These are phyloP conservation scores for Neogale vison DNA, from an alignment of 2,113 vertebrate species.

Conservation along the genomic window DNA sequence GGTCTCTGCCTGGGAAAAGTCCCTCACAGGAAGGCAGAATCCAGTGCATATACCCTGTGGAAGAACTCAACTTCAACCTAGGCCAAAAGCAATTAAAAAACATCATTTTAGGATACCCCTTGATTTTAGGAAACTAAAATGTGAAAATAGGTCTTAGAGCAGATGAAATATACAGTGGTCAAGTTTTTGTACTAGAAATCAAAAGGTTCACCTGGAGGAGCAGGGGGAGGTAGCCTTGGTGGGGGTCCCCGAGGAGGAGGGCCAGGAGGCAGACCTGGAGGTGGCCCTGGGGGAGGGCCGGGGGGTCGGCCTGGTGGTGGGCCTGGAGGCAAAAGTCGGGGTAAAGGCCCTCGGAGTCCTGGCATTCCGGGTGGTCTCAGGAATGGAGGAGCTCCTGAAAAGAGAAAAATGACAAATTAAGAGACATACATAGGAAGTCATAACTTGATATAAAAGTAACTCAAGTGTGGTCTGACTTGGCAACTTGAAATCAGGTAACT, in stretches of 20 bases:
- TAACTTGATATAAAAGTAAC: conserved; percentile 1
- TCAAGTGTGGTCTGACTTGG: not conserved
- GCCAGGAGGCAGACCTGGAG: conserved; percentile 95
- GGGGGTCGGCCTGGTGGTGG: conserved; percentile 96
- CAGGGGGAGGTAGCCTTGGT: conserved; percentile 94
- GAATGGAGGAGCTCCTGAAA: conserved; percentile 95
- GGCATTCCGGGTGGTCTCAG: conserved; percentile 95
- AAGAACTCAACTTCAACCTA: not conserved
- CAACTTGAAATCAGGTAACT: not conserved
- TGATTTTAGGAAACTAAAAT: not conserved
- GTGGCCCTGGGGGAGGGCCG: conserved; percentile 95
- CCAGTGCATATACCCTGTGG: not conserved
- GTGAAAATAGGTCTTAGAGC: not conserved
- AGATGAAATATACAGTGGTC: not conserved
- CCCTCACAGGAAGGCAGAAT: not conserved
- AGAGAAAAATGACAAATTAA: not conserved
- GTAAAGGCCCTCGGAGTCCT: conserved; percentile 93
- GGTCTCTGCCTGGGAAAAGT: not conserved
- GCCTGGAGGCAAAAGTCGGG: conserved; percentile 95
- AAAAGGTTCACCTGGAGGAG: conserved; percentile 91
- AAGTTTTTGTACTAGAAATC: not conserved
- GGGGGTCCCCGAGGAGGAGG: conserved; percentile 97
- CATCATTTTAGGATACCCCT: not conserved
- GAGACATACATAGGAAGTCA: not conserved
- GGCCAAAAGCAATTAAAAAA: not conserved